Base-by-base conservation (phyloP, 2,113 vertebrate genomes). In the Gadus chalcogrammus region DNA sequence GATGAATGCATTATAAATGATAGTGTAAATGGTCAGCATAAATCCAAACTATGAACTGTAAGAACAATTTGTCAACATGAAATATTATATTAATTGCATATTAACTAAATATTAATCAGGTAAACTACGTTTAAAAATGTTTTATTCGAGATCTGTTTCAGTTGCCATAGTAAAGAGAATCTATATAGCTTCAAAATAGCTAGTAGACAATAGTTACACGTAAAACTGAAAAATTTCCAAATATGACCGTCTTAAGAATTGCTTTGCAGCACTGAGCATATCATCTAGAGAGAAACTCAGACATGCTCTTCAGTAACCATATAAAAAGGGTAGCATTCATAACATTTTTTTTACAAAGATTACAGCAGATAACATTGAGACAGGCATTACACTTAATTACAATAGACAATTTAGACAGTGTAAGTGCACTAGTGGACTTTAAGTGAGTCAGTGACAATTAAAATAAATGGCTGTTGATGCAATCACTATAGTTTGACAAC, bases 281-380 rank as follows among this genome's bases (percentile, higher is more conserved):
- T 58, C 55, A 58, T 16, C 55, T 58, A 3, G 1, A 58, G n/a
- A 58, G 42, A 13, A 48, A 48, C 42, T 7, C 15, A 58, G n/a
- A n/a, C 3, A 16, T 58, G 6, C 55, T n/a, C 15, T 58, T 61
- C 48, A n/a, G 72, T 66, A 64, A 70, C 18, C 3, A 78, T 83
- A 88, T 79, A 89, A 88, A 88, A 90, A 85, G 73, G 73, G 12
- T 58, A 65, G 55, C 60, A 61, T 67, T 75, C 18, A 48, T 62
- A 79, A 12, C 8, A 11, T 90, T 88, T 18, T 20, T 88, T 85
- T 80, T 88, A 87, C 81, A 88, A 87, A 84, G 82, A 82, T 84
- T 85, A 84, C 87, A 88, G 81, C 68, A 79, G 72, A 77, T 69
- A 84, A 64, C 63, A 71, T 67, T 52, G 58, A 65, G 69, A 69